Conservation (phyloP, 2,888 invertebrate species). For the Epiblema foenella region DNA sequence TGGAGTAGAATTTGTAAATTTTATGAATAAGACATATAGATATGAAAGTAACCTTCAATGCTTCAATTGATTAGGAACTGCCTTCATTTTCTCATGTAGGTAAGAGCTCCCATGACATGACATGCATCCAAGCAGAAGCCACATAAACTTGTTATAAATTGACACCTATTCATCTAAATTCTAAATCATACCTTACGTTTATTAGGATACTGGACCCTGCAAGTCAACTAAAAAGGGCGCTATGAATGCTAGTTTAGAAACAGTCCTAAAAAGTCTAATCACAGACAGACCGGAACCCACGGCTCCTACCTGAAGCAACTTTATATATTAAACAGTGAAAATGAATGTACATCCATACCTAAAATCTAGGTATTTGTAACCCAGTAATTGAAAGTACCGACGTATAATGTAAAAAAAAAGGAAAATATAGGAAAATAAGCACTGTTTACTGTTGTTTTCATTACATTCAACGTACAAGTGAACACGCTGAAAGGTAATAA, state of each 20-base stretch:
- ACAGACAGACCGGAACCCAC: conserved; percentile 58
- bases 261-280: conserved; percentile 58
- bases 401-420: conserved; percentile 33
- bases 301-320: conserved; percentile 51
- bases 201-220: conserved; percentile 18
- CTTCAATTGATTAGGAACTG: too few relatives aligned
- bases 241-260: conserved; percentile 54
- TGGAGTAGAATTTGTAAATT: background rate
- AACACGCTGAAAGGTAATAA: conserved; percentile 72
- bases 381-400: background rate
- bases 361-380: background rate
- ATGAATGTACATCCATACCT: conserved; percentile 1
- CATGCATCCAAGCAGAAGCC: too few relatives aligned
- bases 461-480: conserved; percentile 60
- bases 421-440: conserved; percentile 60
- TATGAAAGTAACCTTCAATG: too few relatives aligned
- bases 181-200: conserved; percentile 6
- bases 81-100: background rate
- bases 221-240: conserved; percentile 8
- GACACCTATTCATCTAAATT: too few relatives aligned
- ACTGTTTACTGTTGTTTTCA: conserved; percentile 47
- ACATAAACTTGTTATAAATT: background rate
- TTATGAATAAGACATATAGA: background rate
- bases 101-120: background rate
- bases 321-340: background rate